Percentiles rank a stretch among this genome's conserved stretches.
Conservation (phyloP, 2,888 invertebrate species). For the Eretmocerus hayati region DNA sequence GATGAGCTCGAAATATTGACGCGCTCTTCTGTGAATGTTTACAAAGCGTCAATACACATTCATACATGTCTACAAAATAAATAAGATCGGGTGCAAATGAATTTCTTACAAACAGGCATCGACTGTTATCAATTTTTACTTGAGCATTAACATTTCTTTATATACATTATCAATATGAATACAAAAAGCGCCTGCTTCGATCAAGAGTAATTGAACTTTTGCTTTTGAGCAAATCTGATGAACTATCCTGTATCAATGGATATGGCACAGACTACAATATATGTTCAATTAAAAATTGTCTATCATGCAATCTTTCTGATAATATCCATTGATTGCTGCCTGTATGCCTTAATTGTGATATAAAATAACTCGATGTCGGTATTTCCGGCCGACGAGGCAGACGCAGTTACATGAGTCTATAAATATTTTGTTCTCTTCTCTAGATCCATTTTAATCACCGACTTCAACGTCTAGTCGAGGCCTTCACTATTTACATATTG, state of each 20-base stretch:
- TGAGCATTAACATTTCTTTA: slow-evolving; percentile 27
- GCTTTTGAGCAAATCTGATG: slow-evolving; percentile 24
- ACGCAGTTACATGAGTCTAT: slow-evolving; percentile 12
- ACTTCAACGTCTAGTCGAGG: slow-evolving; percentile 19
- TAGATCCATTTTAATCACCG: slow-evolving; percentile 12
- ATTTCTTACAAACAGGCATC: too few species aligned
- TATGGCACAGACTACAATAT: slow-evolving; percentile 37
- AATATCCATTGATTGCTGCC: slow-evolving; percentile 1
- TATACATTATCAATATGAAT: slow-evolving; percentile 34
- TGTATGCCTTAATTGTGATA: not conserved
- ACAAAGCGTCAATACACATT: too few species aligned
- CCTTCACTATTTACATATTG: slow-evolving; percentile 15
- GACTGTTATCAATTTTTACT: too few species aligned
- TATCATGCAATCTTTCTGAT: slow-evolving; percentile 16
- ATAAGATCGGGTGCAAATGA: not conserved
- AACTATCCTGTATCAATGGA: slow-evolving; percentile 28
- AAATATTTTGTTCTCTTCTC: slow-evolving; percentile 5
- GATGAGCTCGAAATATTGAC: too few species aligned
- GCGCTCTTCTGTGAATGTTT: too few species aligned
- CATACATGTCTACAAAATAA: slow-evolving; percentile 3
- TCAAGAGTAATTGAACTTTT: slow-evolving; percentile 14
- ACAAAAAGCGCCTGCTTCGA: slow-evolving; percentile 29
- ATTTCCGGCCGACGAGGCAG: slow-evolving; percentile 21
- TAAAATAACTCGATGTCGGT: slow-evolving; percentile 18
- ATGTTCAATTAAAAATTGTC: slow-evolving; percentile 18